These are phyloP conservation scores for Pungitius pungitius DNA, from an alignment of 2,113 vertebrate species.

Conservation along the genomic window DNA sequence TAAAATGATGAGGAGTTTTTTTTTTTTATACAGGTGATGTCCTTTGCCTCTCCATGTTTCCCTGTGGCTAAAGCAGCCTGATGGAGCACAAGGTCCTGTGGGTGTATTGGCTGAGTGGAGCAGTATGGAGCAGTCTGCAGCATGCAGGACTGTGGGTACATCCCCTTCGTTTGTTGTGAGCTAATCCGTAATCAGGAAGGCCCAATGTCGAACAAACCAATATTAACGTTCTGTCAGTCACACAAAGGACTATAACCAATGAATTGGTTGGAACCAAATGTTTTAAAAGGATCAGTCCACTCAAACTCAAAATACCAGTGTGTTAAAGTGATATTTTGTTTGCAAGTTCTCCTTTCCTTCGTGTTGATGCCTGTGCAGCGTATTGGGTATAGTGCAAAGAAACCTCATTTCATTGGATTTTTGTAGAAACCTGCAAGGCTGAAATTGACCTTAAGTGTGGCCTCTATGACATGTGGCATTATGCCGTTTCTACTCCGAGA, in stretches of 20 bases:
- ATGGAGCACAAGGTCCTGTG: conserved; percentile 43
- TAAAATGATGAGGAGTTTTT: conserved; percentile 74
- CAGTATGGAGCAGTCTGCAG: conserved; percentile 26
- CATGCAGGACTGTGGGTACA: conserved; percentile 19
- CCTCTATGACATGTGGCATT: neutral
- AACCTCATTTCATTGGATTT: neutral
- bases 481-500: neutral
- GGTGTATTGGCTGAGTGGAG: conserved; percentile 36
- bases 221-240: neutral
- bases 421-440: neutral
- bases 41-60: conserved; percentile 51
- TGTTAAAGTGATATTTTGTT: neutral
- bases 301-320: neutral
- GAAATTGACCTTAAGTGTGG: neutral
- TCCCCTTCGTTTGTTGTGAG: conserved; percentile 5
- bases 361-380: neutral
- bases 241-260: neutral
- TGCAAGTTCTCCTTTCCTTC: neutral
- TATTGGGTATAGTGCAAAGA: neutral
- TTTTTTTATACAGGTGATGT: conserved; percentile 64
- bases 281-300: neutral
- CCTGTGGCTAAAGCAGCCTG: conserved; percentile 33
- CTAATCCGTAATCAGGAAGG: neutral
- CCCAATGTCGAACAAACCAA: neutral
- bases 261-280: neutral